A percentile compares a stretch with the other conserved stretches of the same genome.
Evolutionary conservation across 1,140 invertebrate species (phyloP).

Genomic region (Sarcophaga bullata): DNA sequence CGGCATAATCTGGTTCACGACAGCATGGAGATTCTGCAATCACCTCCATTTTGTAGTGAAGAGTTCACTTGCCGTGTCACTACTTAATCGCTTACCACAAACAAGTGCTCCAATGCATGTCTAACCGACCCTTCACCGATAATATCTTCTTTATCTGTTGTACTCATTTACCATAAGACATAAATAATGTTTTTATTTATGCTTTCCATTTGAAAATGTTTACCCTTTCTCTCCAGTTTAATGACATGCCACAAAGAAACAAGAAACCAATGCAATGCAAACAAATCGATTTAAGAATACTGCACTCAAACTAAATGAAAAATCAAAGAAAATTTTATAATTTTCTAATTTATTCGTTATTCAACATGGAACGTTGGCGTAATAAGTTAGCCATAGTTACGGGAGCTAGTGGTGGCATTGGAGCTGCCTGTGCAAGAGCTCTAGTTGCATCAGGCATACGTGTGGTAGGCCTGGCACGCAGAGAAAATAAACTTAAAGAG

Average conservation of each 20-base stretch:
- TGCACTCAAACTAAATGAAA: not conserved
- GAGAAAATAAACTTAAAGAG: conserved; percentile 71
- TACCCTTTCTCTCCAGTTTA: no score
- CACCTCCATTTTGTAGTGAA: no score
- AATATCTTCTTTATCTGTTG: no score
- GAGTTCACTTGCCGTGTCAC: no score
- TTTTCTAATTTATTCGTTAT: not conserved
- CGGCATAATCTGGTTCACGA: no score
- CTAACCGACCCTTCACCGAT: no score
- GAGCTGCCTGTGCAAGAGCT: conserved; percentile 65
- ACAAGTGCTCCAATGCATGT: no score
- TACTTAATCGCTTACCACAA: no score
- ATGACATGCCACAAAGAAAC: not conserved
- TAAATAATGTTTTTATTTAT: no score
- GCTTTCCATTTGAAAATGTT: no score
- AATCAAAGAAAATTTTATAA: not conserved
- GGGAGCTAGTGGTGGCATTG: conserved; percentile 70
- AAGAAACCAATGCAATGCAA: conserved; percentile 8
- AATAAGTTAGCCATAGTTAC: conserved; percentile 64
- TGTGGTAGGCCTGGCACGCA: conserved; percentile 77
- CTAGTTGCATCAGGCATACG: conserved; percentile 69
- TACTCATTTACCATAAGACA: no score
- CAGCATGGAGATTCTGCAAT: no score
- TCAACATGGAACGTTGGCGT: conserved; percentile 60
- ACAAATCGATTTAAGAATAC: conserved; percentile 22